phyloP scores from a whole-genome alignment of 1,140 invertebrate species.

The Panagrolaimus sp. region DNA sequence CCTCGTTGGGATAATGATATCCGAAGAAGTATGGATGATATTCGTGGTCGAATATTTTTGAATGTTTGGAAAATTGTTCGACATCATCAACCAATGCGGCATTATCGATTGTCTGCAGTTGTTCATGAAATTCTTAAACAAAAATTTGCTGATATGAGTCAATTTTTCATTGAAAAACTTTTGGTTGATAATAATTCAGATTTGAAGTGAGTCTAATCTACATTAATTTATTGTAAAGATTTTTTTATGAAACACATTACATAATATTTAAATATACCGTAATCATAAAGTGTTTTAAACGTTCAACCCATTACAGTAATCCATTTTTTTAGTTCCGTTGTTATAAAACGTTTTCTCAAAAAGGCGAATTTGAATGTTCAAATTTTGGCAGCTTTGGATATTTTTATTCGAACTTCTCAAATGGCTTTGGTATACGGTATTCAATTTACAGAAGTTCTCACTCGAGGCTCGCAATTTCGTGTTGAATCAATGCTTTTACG shows the following conservation, averaged over 20 bases:
- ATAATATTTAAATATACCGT: no score
- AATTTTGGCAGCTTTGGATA: slow-evolving; percentile 79
- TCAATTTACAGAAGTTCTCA: slow-evolving; percentile 93
- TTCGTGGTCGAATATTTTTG: slow-evolving; percentile 32
- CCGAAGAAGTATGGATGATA: neutral
- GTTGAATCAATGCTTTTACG: slow-evolving; percentile 97
- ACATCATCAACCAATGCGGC: slow-evolving; percentile 34
- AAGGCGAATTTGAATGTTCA: slow-evolving; percentile 52
- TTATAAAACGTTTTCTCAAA: neutral
- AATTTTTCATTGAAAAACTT: slow-evolving; percentile 60
- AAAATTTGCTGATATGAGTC: slow-evolving; percentile 72
- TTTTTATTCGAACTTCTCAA: slow-evolving; percentile 85
- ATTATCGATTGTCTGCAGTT: slow-evolving; percentile 86
- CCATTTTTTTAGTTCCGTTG: slow-evolving; percentile 2
- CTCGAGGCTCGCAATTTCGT: slow-evolving; percentile 85
- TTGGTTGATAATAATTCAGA: neutral
- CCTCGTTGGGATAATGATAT: slow-evolving; percentile 57
- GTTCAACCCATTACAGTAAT: neutral
- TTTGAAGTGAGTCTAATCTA: neutral
- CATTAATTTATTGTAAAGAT: no score
- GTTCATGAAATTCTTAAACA: slow-evolving; percentile 79
- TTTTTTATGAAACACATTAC: no score
- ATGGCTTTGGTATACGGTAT: slow-evolving; percentile 91
- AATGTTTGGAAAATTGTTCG: slow-evolving; percentile 43
- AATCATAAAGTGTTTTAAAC: no score